Conservation (phyloP, 2,113 vertebrate genomes). For the Eleginops maclovinus region DNA sequence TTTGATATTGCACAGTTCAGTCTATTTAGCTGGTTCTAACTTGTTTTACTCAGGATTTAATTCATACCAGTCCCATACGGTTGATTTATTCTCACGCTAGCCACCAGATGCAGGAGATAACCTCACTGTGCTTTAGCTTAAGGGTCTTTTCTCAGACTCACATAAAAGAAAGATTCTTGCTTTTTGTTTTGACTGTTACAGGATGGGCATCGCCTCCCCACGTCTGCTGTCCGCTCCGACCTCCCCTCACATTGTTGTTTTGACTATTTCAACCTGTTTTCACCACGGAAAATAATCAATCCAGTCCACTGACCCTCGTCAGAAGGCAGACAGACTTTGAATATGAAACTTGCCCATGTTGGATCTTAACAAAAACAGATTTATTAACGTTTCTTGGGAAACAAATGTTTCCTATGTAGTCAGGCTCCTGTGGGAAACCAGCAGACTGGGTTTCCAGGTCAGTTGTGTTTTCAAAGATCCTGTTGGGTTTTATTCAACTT, state of each 20-base stretch:
- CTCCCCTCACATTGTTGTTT: slow-evolving; percentile 22
- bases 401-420: slow-evolving; percentile 1
- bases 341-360: not conserved
- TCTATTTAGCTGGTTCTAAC: not conserved
- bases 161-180: not conserved
- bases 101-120: not conserved
- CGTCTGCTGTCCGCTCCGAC: slow-evolving; percentile 8
- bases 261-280: slow-evolving; percentile 15
- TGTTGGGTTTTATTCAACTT: slow-evolving; percentile 10
- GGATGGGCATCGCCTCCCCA: not conserved
- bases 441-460: slow-evolving; percentile 8
- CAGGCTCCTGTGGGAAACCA: not conserved
- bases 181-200: slow-evolving; percentile 18
- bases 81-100: not conserved
- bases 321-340: not conserved
- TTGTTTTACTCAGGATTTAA: not conserved
- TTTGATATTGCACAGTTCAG: not conserved
- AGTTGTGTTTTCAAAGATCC: slow-evolving; percentile 28
- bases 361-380: slow-evolving; percentile 8
- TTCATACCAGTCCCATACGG: not conserved
- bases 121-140: not conserved
- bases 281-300: slow-evolving; percentile 29
- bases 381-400: not conserved
- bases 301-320: slow-evolving; percentile 4
- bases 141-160: not conserved